Percentiles rank a stretch among this genome's conserved stretches.
These are phyloP conservation scores for Steinernema hermaphroditum DNA, from an alignment of 2,888 invertebrate species.

Conservation along the genomic window DNA sequence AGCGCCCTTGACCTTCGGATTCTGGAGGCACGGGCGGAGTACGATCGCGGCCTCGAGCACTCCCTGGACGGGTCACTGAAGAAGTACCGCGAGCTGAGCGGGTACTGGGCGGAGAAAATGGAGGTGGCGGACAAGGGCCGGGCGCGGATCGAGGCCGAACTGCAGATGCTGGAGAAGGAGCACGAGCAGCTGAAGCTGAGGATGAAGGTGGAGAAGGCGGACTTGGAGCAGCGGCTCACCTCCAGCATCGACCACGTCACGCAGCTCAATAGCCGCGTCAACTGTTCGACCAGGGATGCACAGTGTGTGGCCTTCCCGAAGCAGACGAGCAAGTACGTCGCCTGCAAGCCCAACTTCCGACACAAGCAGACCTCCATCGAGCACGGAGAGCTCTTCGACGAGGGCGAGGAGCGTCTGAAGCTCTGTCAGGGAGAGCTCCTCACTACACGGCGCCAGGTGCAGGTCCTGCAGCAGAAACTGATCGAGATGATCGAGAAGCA, in stretches of 20 bases:
- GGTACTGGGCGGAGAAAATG: slow-evolving; percentile 60
- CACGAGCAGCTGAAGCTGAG: slow-evolving; percentile 55
- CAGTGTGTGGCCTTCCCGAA: slow-evolving; percentile 61
- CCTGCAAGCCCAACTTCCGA: slow-evolving; percentile 50
- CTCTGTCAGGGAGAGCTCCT: slow-evolving; percentile 54
- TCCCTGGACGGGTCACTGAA: slow-evolving; percentile 54
- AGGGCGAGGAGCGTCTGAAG: slow-evolving; percentile 44
- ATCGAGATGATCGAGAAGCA: slow-evolving; percentile 40
- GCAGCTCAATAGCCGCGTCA: slow-evolving; percentile 43
- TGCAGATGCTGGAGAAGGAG: slow-evolving; percentile 46
- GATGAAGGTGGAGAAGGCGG: slow-evolving; percentile 53
- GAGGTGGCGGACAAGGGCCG: slow-evolving; percentile 44
- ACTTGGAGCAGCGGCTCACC: slow-evolving; percentile 56
- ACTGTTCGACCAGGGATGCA: slow-evolving; percentile 54
- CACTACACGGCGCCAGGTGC: slow-evolving; percentile 57
- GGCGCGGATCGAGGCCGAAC: slow-evolving; percentile 29
- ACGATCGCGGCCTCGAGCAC: slow-evolving; percentile 55
- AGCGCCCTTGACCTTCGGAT: slow-evolving; percentile 43
- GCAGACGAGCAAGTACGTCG: slow-evolving; percentile 61
- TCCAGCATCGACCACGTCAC: slow-evolving; percentile 60
- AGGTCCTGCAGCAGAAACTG: slow-evolving; percentile 58
- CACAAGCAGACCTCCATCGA: slow-evolving; percentile 55
- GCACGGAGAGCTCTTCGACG: slow-evolving; percentile 61
- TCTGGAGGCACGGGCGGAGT: slow-evolving; percentile 43
- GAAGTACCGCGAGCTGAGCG: slow-evolving; percentile 54